Base-by-base conservation (phyloP, 2,797 vertebrate species). In the Varecia variegata region DNA sequence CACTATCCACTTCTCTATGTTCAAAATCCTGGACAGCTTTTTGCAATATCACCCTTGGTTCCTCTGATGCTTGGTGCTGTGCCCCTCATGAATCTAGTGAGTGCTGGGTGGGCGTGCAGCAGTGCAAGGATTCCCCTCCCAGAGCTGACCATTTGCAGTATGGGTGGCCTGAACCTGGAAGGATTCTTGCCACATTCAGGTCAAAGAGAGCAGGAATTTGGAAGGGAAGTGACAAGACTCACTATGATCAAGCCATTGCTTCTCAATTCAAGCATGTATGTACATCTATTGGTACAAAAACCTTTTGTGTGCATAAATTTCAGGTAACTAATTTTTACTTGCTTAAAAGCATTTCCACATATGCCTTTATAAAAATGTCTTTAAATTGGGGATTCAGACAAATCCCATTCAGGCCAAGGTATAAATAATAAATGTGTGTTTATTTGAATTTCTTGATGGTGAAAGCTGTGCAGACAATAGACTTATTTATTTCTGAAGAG, bases 371-470 rank as follows among this genome's bases (percentile, higher is more conserved):
- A 13, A 93, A 95, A 95, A 70, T 88, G 86, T 27, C 95, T 96
- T 97, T 84, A 94, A 94, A 77, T 38, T 80, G 65, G 10, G 54
- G 21, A 88, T 93, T 90, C 93, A 94, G 52, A 89, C 52, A 95
- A 94, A 96, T 88, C 73, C 56, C 40, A 93, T 82, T 95, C 88
- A 96, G 43, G 35, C 32, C 88, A 96, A 56, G 7, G 25, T 95
- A 95, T 97, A 95, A 98, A 98, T 97, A 97, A 97, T 96, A 85
- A 92, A 81, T 97, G 50, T 92, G 35, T 94, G 40, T 96, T 97
- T 95, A 94, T 97, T 97, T 96, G 81, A 95, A 88, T 93, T 97
- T 81, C 79, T 88, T 93, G 73, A 92, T 97, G 70, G 82, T 85
- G 56, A 97, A 97, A 96, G 82, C 88, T 96, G 12, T 91, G 76